Evolutionary conservation across 1,140 invertebrate genomes (phyloP).

Genomic region (Glomeris maerens): DNA sequence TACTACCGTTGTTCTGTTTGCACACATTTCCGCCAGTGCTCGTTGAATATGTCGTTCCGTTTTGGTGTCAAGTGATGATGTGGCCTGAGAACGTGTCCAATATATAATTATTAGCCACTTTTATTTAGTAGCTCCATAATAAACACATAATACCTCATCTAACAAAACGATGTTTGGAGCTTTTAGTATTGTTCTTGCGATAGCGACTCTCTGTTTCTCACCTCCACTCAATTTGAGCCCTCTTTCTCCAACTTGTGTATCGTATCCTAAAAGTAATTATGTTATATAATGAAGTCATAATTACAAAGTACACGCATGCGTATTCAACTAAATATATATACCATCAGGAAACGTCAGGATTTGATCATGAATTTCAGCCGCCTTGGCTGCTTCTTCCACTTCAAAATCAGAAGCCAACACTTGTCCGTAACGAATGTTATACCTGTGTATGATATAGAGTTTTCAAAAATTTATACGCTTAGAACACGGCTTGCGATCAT

Average conservation of each 20-base stretch:
- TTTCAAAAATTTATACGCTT: slow-evolving; percentile 8
- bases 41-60: slow-evolving; percentile 33
- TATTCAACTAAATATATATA: slow-evolving; percentile 24
- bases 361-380: slow-evolving; percentile 85
- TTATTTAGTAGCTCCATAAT: neutral
- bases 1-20: slow-evolving; percentile 77
- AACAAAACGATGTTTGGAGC: slow-evolving; percentile 68
- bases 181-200: slow-evolving; percentile 78
- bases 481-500: too few species aligned
- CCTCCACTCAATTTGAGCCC: slow-evolving; percentile 49
- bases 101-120: too few species aligned
- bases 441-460: slow-evolving; percentile 36
- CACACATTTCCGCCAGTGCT: slow-evolving; percentile 56
- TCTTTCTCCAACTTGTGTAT: slow-evolving; percentile 34
- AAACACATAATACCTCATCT: slow-evolving; percentile 52
- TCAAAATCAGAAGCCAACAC: slow-evolving; percentile 61
- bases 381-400: slow-evolving; percentile 70
- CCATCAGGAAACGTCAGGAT: slow-evolving; percentile 79
- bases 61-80: slow-evolving; percentile 29
- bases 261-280: slow-evolving; percentile 24
- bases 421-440: slow-evolving; percentile 90
- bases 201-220: slow-evolving; percentile 87
- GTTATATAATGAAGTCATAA: slow-evolving; percentile 6
- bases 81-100: too few species aligned
- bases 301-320: too few species aligned